Conservation (phyloP, 64 coral and sea anemone species). For the Porites australiensis region DNA sequence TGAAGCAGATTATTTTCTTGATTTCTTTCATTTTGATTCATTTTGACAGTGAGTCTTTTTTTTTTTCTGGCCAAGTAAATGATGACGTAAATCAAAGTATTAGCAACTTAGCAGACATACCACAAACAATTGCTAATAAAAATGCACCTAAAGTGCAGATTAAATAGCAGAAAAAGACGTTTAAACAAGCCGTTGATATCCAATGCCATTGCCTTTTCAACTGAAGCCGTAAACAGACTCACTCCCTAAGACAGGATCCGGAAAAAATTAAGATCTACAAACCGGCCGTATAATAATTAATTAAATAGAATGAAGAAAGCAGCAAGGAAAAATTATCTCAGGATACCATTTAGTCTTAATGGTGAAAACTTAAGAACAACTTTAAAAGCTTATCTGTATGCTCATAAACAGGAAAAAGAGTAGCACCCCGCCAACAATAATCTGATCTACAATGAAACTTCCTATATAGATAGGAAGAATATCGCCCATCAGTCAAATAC, state of each 20-base stretch:
- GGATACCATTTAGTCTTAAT: no score
- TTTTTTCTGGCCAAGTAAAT: conserved; percentile 26
- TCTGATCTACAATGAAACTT: no score
- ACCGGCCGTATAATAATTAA: no score
- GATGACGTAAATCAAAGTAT: conserved; percentile 47
- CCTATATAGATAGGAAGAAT: no score
- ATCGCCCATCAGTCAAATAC: no score
- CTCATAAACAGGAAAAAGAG: no score
- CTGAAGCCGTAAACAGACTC: conserved; percentile 38
- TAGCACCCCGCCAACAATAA: no score
- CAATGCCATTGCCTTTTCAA: conserved; percentile 25
- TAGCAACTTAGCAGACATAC: neutral
- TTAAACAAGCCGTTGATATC: conserved; percentile 35
- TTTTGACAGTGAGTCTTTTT: conserved; percentile 49
- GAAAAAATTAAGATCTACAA: conserved; percentile 5
- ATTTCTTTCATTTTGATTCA: conserved; percentile 62
- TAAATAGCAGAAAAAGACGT: conserved; percentile 7
- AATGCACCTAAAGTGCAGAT: conserved; percentile 38
- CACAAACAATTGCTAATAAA: conserved; percentile 27
- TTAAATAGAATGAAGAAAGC: no score
- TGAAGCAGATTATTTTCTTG: conserved; percentile 31
- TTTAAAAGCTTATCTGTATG: no score
- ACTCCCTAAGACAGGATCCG: conserved; percentile 43
- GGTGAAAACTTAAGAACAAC: no score
- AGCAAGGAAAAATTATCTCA: no score